Base-by-base conservation (phyloP, 2,888 invertebrate genomes). In the Acanthacorydalis orientalis region DNA sequence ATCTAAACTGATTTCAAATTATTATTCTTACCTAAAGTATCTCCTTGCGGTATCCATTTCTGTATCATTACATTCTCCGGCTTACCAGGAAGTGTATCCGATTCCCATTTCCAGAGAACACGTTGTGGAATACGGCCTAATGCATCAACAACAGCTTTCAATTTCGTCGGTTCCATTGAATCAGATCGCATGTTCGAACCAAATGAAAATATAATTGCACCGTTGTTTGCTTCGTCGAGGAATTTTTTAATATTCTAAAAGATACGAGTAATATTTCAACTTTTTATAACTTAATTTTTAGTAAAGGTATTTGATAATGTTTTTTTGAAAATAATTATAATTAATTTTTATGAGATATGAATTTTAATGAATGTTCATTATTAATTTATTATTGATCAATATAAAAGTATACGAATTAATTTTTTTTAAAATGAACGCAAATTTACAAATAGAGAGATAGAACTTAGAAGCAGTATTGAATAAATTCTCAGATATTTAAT, bases 1-100 rank as follows among this genome's bases (percentile, higher is more conserved):
- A 23, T 4, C 6, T 6, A 6, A 23, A 23, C 23, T 23, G 3
- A 23, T 23, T 23, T 23, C 6, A 23, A 4, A 23, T n/a, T 1
- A 42, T 16, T 10, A n/a, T n/a, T 4, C 31, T 31, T 59, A 67
- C 68, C 65, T 48, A 70, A 55, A 47, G 70, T 55, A 51, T 65
- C 68, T 50, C 66, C 62, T 54, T 70, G 71, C 16, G 45, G 68
- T 15, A 69, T 54, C 70, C 70, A 72, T 51, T 67, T 66, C 23
- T 53, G 55, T 11, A 64, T 58, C 49, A 63, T 58, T 1, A 72
- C 60, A 54, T 66, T 65, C 32, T 57, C 51, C 6, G 65, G 62
- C 53, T 62, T 57, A 32, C 59, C 58, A 10, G 61, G 59, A 31
- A 66, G 49, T 33, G 57, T 49, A 33, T 60, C 60, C 0, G 57